phyloP scores from a whole-genome alignment of 2,113 vertebrate species.

The Sinocyclocheilus anshuiensis region DNA sequence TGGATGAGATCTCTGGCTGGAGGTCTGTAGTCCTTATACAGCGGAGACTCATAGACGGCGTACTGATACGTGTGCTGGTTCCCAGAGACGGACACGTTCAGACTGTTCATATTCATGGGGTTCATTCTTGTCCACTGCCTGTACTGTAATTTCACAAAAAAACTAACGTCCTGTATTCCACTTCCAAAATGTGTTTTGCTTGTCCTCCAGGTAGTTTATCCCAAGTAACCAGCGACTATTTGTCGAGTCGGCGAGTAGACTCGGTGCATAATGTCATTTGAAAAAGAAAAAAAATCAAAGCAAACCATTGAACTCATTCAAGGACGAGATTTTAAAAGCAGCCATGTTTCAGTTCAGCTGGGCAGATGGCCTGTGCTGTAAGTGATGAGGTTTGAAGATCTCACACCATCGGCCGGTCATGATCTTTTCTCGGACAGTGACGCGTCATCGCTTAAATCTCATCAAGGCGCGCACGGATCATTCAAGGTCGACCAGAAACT shows the following conservation, averaged over 20 bases:
- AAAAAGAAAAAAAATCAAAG: neutral
- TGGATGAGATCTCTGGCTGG: conserved; percentile 75
- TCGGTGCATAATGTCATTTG: neutral
- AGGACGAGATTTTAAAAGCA: neutral
- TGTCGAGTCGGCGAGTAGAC: neutral
- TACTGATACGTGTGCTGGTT: neutral
- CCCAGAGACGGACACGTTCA: neutral
- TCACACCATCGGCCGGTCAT: neutral
- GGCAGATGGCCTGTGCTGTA: neutral
- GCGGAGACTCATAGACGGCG: conserved; percentile 49
- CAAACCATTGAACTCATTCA: neutral
- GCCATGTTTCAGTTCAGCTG: neutral
- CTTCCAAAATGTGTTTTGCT: neutral
- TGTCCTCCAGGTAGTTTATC: conserved; percentile 2
- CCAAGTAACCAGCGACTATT: neutral
- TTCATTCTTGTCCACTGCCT: neutral
- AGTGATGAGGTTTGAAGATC: neutral
- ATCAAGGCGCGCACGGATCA: neutral
- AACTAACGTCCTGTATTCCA: neutral
- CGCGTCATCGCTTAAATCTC: conserved; percentile 1
- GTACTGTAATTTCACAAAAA: neutral
- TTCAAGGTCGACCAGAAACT: neutral
- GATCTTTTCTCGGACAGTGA: conserved; percentile 1
- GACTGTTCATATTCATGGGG: neutral
- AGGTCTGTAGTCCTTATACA: conserved; percentile 79